These are phyloP conservation scores for Trissoscelio sp. DNA, from an alignment of 2,888 invertebrate species.

Conservation along the genomic window DNA sequence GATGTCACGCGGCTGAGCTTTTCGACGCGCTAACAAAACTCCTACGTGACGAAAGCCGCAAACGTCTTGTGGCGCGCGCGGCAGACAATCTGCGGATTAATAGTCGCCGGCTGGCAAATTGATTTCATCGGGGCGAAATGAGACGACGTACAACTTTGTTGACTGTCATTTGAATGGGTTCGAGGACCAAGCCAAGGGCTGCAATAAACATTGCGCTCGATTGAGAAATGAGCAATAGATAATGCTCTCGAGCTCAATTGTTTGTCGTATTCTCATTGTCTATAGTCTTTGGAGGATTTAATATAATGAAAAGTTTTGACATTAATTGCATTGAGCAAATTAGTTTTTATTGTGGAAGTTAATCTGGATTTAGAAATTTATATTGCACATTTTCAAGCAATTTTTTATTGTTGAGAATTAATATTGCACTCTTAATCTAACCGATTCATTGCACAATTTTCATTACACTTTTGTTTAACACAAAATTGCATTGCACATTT, in stretches of 20 bases:
- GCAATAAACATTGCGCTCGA: conserved; percentile 54
- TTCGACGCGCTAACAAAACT: conserved; percentile 52
- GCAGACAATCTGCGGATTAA: conserved; percentile 59
- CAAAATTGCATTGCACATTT: too few species aligned
- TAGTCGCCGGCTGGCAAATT: conserved; percentile 56
- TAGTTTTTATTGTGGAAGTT: too few species aligned
- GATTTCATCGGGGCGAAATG: conserved; percentile 57
- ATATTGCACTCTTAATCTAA: too few species aligned
- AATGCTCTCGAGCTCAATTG: conserved; percentile 39
- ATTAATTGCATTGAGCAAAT: too few species aligned
- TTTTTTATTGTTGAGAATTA: too few species aligned
- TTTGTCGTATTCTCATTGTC: conserved; percentile 20
- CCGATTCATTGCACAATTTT: too few species aligned
- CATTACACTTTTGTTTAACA: too few species aligned
- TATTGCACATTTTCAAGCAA: too few species aligned
- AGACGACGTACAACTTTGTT: conserved; percentile 56
- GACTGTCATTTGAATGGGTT: conserved; percentile 56
- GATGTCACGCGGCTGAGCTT: conserved; percentile 47
- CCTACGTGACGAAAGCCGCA: conserved; percentile 58
- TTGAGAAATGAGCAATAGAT: conserved; percentile 58
- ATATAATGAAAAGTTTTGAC: too few species aligned
- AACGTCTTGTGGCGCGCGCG: conserved; percentile 50
- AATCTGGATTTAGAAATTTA: too few species aligned
- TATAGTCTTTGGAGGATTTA: too few species aligned
- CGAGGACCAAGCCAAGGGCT: conserved; percentile 22